Conservation (phyloP, 2,113 vertebrate genomes). For the Fregata magnificens region DNA sequence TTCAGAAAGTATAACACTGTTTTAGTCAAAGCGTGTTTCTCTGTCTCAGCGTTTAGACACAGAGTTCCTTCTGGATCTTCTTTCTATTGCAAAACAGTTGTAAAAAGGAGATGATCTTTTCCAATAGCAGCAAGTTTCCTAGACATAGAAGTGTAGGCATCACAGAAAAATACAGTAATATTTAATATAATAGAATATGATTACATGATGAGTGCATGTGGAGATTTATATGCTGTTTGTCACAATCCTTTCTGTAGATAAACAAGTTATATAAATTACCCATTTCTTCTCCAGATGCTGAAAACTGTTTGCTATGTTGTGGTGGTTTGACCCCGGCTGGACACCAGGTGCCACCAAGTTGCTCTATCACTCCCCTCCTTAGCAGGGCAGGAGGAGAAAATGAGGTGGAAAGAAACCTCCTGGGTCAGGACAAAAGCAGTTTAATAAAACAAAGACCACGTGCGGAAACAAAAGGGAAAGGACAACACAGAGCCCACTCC, state of each 20-base stretch:
- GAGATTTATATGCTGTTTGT: neutral
- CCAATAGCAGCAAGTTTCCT: neutral
- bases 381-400: too few species aligned
- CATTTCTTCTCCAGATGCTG: neutral
- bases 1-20: neutral
- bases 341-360: too few species aligned
- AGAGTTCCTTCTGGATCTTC: neutral
- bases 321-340: too few species aligned
- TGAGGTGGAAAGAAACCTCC: too few species aligned
- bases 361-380: too few species aligned
- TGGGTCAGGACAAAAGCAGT: too few species aligned
- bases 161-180: neutral
- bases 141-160: neutral
- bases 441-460: too few species aligned
- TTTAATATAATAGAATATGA: too few species aligned
- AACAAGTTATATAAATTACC: neutral
- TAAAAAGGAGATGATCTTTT: neutral
- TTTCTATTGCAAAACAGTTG: neutral
- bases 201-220: too few species aligned
- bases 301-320: neutral
- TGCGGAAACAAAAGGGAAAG: too few species aligned
- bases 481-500: too few species aligned
- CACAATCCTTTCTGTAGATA: neutral
- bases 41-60: neutral
- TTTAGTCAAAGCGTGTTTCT: neutral